Percentiles rank a stretch among this genome's conserved stretches.
phyloP scores from a whole-genome alignment of 1,140 invertebrate genomes.

The Bombus haemorrhoidalis region DNA sequence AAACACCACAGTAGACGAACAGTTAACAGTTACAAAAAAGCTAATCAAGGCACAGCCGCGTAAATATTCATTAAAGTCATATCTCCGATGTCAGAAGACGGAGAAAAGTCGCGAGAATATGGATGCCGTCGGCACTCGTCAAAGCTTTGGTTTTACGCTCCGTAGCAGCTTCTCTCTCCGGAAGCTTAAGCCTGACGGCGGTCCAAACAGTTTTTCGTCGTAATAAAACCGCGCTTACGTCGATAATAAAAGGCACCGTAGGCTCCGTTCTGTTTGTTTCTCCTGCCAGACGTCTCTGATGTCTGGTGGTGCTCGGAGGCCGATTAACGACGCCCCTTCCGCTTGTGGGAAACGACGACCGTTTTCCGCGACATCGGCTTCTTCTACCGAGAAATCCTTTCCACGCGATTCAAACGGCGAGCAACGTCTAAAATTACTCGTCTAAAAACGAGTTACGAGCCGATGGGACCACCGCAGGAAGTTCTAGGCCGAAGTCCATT shows the following conservation, averaged over 20 bases:
- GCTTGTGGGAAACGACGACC: constrained; percentile 66
- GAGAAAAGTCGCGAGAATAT: not conserved
- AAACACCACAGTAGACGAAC: not conserved
- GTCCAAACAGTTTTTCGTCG: constrained; percentile 64
- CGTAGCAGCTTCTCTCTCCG: constrained; percentile 29
- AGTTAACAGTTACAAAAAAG: not conserved
- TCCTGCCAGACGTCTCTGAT: constrained; percentile 67
- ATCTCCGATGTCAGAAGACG: not conserved
- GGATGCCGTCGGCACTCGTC: constrained; percentile 54
- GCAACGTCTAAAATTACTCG: constrained; percentile 36
- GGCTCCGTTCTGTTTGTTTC: constrained; percentile 66
- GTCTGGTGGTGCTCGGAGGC: constrained; percentile 43
- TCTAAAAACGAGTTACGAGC: constrained; percentile 31
- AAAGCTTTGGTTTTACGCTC: constrained; percentile 59
- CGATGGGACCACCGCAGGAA: not conserved
- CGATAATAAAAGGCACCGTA: constrained; percentile 70
- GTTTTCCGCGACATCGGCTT: constrained; percentile 68
- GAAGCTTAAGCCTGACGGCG: constrained; percentile 39
- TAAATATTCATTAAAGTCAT: not conserved
- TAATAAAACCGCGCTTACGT: constrained; percentile 53
- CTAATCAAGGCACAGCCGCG: not conserved
- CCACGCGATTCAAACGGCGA: not conserved
- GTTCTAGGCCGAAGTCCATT: not conserved
- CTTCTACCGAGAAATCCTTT: constrained; percentile 50
- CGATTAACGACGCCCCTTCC: constrained; percentile 57